Conservation (phyloP, 2,888 invertebrate species). For the Siphlonurus alternatus region DNA sequence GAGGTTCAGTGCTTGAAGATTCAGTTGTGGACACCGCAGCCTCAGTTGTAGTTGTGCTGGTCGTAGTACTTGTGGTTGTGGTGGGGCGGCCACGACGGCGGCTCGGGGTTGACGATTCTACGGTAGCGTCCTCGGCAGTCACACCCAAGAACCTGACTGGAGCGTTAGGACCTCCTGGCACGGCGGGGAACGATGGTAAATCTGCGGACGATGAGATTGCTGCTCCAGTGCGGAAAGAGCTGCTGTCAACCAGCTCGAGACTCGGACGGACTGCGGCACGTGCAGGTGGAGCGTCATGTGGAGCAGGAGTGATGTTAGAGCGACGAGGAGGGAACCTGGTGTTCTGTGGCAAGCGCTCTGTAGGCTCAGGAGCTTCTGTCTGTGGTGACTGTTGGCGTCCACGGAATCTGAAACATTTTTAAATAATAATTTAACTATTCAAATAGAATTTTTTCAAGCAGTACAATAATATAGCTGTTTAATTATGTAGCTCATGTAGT, state of each 20-base stretch:
- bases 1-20: constrained; percentile 12
- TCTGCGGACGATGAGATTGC: constrained; percentile 17
- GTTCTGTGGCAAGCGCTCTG: constrained; percentile 54
- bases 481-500: too few species aligned
- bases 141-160: constrained; percentile 8
- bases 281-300: constrained; percentile 30
- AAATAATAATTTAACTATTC: too few species aligned
- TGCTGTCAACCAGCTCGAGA: constrained; percentile 63
- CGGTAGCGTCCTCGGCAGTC: constrained; percentile 6
- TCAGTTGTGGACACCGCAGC: constrained; percentile 24
- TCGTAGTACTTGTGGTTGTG: constrained; percentile 20
- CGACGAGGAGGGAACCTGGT: constrained; percentile 64
- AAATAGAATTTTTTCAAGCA: too few species aligned
- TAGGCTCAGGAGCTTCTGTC: constrained; percentile 28
- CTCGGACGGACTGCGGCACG: constrained; percentile 49
- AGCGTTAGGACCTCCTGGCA: constrained; percentile 8
- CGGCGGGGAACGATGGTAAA: constrained; percentile 7
- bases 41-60: constrained; percentile 27
- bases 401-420: not conserved
- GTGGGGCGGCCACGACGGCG: not conserved
- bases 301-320: constrained; percentile 34
- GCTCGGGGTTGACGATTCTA: not conserved
- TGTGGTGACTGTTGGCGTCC: constrained; percentile 18
- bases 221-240: constrained; percentile 52
- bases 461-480: too few species aligned